phyloP scores from a whole-genome alignment of 2,888 invertebrate species.

The Emmelina monodactyla region DNA sequence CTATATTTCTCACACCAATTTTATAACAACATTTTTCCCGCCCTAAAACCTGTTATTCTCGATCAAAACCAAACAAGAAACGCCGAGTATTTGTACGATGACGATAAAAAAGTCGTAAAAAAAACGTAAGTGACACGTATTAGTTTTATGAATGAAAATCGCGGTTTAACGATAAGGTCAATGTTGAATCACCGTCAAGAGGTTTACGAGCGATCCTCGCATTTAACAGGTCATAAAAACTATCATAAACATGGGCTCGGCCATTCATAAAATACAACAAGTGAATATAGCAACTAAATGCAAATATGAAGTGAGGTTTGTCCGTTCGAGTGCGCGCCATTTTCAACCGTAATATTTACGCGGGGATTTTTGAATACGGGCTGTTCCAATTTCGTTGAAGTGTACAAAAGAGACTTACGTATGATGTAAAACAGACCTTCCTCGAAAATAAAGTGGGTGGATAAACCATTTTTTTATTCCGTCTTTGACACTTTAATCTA shows the following conservation, averaged over 20 bases:
- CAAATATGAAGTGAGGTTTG: constrained; percentile 34
- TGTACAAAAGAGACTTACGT: constrained; percentile 15
- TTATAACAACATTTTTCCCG: no score
- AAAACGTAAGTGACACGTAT: constrained; percentile 8
- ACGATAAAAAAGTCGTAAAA: no score
- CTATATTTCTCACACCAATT: no score
- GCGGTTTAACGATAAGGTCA: constrained; percentile 16
- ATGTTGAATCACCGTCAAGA: constrained; percentile 34
- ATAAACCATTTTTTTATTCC: constrained; percentile 54
- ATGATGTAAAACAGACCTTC: constrained; percentile 49
- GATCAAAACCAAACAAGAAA: no score
- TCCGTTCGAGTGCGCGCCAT: constrained; percentile 13
- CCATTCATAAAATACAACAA: constrained; percentile 54
- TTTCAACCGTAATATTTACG: constrained; percentile 24
- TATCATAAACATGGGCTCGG: constrained; percentile 51
- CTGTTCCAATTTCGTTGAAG: constrained; percentile 18
- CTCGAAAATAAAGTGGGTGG: constrained; percentile 41
- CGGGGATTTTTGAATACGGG: constrained; percentile 12
- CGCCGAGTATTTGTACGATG: no score
- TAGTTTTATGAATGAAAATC: constrained; percentile 22
- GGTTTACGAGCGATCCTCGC: constrained; percentile 57
- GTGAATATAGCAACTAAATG: constrained; percentile 60
- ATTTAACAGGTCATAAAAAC: constrained; percentile 60
- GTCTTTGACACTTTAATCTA: constrained; percentile 67
- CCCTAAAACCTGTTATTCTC: no score